Evolutionary conservation across 2,888 invertebrate genomes (phyloP), one percentile per base, ranked within the genome.

Genomic region (Eupeodes luniger): DNA sequence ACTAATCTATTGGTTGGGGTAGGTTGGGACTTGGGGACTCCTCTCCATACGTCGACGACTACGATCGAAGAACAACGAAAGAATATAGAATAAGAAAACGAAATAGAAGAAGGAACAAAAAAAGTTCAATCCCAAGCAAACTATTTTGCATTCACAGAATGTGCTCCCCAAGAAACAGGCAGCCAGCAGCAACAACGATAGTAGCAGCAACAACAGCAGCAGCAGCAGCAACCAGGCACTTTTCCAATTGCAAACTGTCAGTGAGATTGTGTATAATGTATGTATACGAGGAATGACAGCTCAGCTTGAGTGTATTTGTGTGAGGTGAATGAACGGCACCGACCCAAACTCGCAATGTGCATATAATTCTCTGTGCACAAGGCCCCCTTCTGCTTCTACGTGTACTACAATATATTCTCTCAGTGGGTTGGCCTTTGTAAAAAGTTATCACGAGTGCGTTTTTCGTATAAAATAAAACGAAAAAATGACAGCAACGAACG

Each of bases 321-420:
- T 88, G 88, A 88, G 88, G 85, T 88, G 88, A 88, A 81, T 88
- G 88, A 88, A 88, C 88, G 88, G 85, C 88, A 88, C 88, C 88
- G 88, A 88, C 88, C 88, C 85, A 88, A 88, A 88, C 88, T 85
- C 81, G 81, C 88, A 88, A 81, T 81, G 85, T 85, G 85, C 88
- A 88, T 88, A 88, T 81, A 75, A 75, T 85, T 85, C 77, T 80
- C 57, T 85, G 74, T 76, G 74, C 66, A 27, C 27, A 84, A 69
- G 61, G 74, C 75, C 62, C 75, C 67, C 69, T 49, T 53, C 40
- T 40, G 5, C 40, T 40, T 40, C 40, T 40, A 7, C 6, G 4
- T 36, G 4, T 36, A 5, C 53, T 55, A 7, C 53, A 19, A 12
- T 27, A 27, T 27, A 27, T 1, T 5, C 51, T 51, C 51, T n/a